Percentiles rank a stretch among this genome's conserved stretches.
phyloP scores from a whole-genome alignment of 2,113 vertebrate species.

The Strigops habroptila region DNA sequence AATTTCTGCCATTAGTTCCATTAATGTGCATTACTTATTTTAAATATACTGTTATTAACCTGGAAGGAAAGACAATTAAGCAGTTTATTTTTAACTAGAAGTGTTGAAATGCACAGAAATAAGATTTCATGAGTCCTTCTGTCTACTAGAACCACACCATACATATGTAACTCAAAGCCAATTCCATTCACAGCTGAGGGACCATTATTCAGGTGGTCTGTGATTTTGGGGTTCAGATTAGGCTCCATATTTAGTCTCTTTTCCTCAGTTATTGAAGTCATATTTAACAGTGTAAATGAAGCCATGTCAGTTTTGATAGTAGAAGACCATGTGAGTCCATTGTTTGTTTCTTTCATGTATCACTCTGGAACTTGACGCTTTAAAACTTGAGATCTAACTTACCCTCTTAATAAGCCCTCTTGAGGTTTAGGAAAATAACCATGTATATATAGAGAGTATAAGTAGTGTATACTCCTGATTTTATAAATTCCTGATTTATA shows the following conservation, averaged over 20 bases:
- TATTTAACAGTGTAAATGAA: neutral
- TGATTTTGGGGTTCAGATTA: neutral
- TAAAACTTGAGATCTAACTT: neutral
- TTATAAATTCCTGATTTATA: neutral
- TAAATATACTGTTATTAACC: neutral
- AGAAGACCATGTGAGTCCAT: neutral
- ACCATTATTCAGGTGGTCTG: rapidly evolving
- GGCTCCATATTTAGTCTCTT: neutral
- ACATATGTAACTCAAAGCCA: neutral
- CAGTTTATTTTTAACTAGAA: neutral
- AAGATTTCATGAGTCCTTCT: neutral
- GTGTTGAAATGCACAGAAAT: neutral
- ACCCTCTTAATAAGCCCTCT: neutral
- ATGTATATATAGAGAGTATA: neutral
- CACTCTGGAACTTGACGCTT: neutral
- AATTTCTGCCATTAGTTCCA: neutral
- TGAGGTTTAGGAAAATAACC: neutral
- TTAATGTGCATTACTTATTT: neutral
- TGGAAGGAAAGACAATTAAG: neutral
- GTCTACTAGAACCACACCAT: rapidly evolving
- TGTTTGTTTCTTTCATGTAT: neutral
- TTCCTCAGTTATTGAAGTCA: neutral
- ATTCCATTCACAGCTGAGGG: neutral
- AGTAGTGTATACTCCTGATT: neutral
- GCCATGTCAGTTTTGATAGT: neutral